Evolutionary conservation across 2,113 vertebrate species (phyloP), one percentile per base, ranked within the genome.

Genomic region (Urocolius indicus): DNA sequence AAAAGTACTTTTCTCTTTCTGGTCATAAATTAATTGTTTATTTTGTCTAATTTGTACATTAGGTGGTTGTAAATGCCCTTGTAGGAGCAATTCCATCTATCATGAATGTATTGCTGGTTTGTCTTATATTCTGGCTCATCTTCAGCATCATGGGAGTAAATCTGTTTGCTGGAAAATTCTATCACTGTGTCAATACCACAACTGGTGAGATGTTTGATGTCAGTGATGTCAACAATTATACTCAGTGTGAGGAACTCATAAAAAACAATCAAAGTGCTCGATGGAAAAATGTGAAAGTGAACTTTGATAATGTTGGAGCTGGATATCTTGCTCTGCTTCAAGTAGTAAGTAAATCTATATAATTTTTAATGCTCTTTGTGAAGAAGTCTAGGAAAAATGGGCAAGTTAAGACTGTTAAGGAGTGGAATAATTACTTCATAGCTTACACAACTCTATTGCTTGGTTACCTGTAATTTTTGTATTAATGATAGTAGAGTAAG

Each of bases 71-170:
- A 96, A 99, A 99, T 55, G 99, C 99, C 89, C 98, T 99, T 30
- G 96, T 99, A 49, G 99, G 99, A 78, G 99, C 99, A 74, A 99
- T 99, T 97, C 99, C 99, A 49, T 99, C 99, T 58, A 99, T 99
- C 96, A 99, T 99, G 98, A 99, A 99, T 55, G 99, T 99, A 90
- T 97, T 99, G 76, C 98, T 99, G 96, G 99, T 99, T 45, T 99
- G 99, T 97, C 99, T 99, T 95, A 99, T 99, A 98, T 99, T 99
- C 98, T 99, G 99, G 99, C 98, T 99, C 79, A 99, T 99, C 97
- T 99, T 99, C 97, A 99, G 99, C 94, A 99, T 99, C 93, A 99
- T 99, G 99, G 99, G 99, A 82, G 99, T 99, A 89, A 99, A 99
- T 97, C 95, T 99, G 84, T 99, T 99, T 97, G 99, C 99, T 62